Evolutionary conservation across 2,797 vertebrate genomes (phyloP), one percentile per base, ranked within the genome.

Genomic region (Serranus cabrilla): DNA sequence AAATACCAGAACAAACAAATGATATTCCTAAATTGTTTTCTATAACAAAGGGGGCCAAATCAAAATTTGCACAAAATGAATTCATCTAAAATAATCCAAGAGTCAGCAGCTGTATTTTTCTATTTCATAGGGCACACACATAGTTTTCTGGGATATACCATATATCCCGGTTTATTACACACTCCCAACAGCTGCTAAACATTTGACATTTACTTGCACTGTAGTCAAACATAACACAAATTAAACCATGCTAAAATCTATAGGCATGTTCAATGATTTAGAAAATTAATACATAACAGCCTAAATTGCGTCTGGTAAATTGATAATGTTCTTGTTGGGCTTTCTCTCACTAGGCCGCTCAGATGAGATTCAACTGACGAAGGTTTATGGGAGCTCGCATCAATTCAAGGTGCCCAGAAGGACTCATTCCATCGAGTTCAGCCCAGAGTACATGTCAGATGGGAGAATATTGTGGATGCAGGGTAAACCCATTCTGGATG

Each of bases 381-480:
- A 8, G 12, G 0, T 3, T 0, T 86, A 80, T 59, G 83, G 86
- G 43, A 1, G 5, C 9, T 34, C 0, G 0, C 1, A 23, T 18
- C 4, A 9, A 1, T 2, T 65, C 0, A 0, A 0, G 1, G 0
- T 73, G 14, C 0, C 0, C 0, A 8, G 0, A 4, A 20, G 0
- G 0, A 1, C 31, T 7, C 2, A 50, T 0, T 21, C 7, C 12
- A 2, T 86, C 0, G 72, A 71, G 27, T 84, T 84, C 23, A 61
- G 0, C 7, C 47, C 13, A 0, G 0, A 0, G 0, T 0, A 39
- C n/a, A 2, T 1, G 12, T 46, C 55, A n/a, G 1, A 23, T 1
- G 9, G 0, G 31, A 60, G 1, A 0, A 5, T 61, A 2, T 11
- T 89, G 34, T 89, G 84, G 84, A 62, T 27, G 2, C 46, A 2